Evolutionary conservation across 1,140 invertebrate genomes (phyloP), one percentile per base, ranked within the genome.

Genomic region (Microplitis demolitor): DNA sequence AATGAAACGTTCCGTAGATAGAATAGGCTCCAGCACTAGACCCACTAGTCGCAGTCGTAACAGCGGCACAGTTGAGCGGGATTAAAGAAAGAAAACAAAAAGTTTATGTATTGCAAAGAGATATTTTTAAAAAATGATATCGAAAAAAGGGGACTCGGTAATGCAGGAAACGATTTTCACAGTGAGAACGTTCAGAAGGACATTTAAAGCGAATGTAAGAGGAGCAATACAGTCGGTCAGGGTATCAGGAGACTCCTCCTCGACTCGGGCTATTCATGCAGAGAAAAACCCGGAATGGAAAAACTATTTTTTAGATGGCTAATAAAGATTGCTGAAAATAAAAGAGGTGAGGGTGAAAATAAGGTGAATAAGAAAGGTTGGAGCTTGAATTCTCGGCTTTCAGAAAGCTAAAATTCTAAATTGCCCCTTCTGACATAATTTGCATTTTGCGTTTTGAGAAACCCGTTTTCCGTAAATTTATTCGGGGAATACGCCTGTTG

Each of bases 381-480:
- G 50, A 35, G n/a, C 45, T 37, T 39, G 64, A 64, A 73, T 73
- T 73, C 66, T 61, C 70, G 69, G 74, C 77, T 80, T 79, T 81
- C 61, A 77, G 75, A 81, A 79, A 79, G 79, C 76, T 79, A 80
- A 82, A 80, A 83, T 84, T 82, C 78, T 71, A 79, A 83, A 84
- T 81, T 80, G 74, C 77, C 77, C 68, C 74, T 51, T 54, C 53
- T 53, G 45, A n/a, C 45, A 72, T 69, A 74, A 84, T 84, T 83
- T 84, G 78, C 81, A 82, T 84, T 78, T 75, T 76, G 72, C 71
- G 77, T 78, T 79, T 83, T 78, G 72, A 68, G 69, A 63, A 71
- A 72, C 72, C 71, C 56, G 66, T 78, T 79, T 78, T 70, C 74
- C 72, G 69, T 35, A 80, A 82, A 81, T 83, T 79, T 80, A 80